Conservation (phyloP, 2,888 invertebrate genomes). For the Drosophila neotestacea region DNA sequence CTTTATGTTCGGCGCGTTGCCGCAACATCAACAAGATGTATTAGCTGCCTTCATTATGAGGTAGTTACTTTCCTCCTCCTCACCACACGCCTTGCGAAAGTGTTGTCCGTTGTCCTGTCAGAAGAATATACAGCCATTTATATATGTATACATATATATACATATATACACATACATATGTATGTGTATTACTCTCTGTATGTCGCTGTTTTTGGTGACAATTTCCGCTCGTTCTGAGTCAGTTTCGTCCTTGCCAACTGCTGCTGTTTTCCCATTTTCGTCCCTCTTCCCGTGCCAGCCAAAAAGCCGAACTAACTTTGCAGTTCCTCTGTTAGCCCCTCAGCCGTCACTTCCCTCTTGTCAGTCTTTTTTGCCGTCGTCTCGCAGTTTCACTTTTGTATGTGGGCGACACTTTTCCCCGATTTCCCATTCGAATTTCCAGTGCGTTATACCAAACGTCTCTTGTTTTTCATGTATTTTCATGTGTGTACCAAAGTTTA, state of each 20-base stretch:
- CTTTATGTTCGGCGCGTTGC: conserved; percentile 43
- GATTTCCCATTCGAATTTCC: conserved; percentile 68
- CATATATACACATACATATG: neutral
- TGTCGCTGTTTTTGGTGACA: conserved; percentile 54
- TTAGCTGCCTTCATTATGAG: conserved; percentile 76
- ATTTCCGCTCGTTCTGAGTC: conserved; percentile 54
- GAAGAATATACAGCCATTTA: conserved; percentile 16
- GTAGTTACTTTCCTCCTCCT: conserved; percentile 8
- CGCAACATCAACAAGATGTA: conserved; percentile 72
- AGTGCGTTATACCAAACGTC: conserved; percentile 57
- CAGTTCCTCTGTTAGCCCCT: conserved; percentile 31
- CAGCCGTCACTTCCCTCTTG: conserved; percentile 22
- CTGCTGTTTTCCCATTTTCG: conserved; percentile 2
- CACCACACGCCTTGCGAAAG: conserved; percentile 25
- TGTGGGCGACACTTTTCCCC: conserved; percentile 52
- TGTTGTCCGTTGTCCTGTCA: conserved; percentile 57
- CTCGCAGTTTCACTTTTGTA: conserved; percentile 77
- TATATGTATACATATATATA: neutral
- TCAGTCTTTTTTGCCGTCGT: conserved; percentile 56
- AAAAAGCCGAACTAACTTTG: conserved; percentile 44
- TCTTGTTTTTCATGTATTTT: conserved; percentile 18
- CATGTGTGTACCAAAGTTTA: conserved; percentile 21
- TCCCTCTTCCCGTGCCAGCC: neutral
- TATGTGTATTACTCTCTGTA: conserved; percentile 21
- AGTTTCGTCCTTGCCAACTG: conserved; percentile 65